Conservation (phyloP, 2,888 invertebrate genomes). For the Eubasilissa splendida region DNA sequence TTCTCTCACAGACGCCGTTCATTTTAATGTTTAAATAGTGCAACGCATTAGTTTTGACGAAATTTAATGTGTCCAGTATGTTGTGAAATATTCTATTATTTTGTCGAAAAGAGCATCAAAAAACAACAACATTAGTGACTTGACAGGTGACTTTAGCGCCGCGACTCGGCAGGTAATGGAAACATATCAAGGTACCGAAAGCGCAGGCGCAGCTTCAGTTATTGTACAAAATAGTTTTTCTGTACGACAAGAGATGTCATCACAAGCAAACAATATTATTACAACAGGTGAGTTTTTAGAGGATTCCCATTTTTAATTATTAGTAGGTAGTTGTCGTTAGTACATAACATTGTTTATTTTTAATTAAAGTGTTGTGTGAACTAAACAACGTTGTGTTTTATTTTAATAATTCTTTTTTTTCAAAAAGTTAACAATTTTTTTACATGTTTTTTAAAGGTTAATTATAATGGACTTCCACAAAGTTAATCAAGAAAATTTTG, state of each 20-base stretch:
- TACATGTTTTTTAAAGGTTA: no score
- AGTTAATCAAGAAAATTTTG: no score
- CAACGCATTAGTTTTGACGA: neutral
- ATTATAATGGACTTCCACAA: no score
- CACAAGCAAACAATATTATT: neutral
- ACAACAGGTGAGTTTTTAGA: neutral
- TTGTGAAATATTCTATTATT: neutral
- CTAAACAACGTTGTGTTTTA: no score
- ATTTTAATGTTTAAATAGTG: neutral
- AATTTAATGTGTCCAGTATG: neutral
- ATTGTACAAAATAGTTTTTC: constrained; percentile 62
- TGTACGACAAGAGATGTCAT: constrained; percentile 52
- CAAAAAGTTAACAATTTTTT: no score
- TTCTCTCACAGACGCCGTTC: neutral
- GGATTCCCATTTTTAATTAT: no score
- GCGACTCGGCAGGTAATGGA: constrained; percentile 62
- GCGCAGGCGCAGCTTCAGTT: constrained; percentile 62
- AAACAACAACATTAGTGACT: constrained; percentile 8
- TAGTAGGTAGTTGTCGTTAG: no score
- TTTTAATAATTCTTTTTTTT: no score
- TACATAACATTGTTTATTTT: no score
- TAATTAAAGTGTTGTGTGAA: no score
- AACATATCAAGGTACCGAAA: neutral
- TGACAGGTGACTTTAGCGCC: constrained; percentile 42
- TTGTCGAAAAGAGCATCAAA: neutral